Conservation (phyloP, 1,140 invertebrate genomes). For the Drosophila mojavensis region DNA sequence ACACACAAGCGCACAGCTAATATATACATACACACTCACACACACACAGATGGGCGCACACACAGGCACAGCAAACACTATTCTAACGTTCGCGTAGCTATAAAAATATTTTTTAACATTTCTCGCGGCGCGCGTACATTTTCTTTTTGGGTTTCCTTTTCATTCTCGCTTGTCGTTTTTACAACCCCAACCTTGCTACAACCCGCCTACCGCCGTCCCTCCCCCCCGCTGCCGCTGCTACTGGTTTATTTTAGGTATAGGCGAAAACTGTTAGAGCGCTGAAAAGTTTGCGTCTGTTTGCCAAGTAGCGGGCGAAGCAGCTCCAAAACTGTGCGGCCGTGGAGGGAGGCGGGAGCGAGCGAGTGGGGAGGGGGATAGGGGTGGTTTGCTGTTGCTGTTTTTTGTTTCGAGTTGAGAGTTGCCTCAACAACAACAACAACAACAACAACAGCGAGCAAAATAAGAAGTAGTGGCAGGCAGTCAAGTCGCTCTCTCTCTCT, state of each 20-base stretch:
- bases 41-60: slow-evolving; percentile 8
- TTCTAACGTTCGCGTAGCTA: slow-evolving; percentile 80
- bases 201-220: background rate
- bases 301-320: slow-evolving; percentile 18
- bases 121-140: slow-evolving; percentile 70
- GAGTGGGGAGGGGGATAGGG: background rate
- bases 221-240: slow-evolving; percentile 5
- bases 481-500: slow-evolving; percentile 21
- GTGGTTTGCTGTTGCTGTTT: slow-evolving; percentile 31
- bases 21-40: background rate
- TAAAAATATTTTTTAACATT: slow-evolving; percentile 82
- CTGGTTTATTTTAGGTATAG: slow-evolving; percentile 46
- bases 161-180: slow-evolving; percentile 24
- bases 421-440: slow-evolving; percentile 15
- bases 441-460: slow-evolving; percentile 3
- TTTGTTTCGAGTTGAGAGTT: slow-evolving; percentile 42
- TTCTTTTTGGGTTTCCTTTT: slow-evolving; percentile 65
- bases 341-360: background rate
- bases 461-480: background rate
- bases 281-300: slow-evolving; percentile 56
- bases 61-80: slow-evolving; percentile 61
- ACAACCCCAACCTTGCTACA: background rate
- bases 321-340: background rate
- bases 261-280: slow-evolving; percentile 55
- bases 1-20: slow-evolving; percentile 12